phyloP scores from a whole-genome alignment of 2,888 invertebrate genomes.

The Corbicula japonica region DNA sequence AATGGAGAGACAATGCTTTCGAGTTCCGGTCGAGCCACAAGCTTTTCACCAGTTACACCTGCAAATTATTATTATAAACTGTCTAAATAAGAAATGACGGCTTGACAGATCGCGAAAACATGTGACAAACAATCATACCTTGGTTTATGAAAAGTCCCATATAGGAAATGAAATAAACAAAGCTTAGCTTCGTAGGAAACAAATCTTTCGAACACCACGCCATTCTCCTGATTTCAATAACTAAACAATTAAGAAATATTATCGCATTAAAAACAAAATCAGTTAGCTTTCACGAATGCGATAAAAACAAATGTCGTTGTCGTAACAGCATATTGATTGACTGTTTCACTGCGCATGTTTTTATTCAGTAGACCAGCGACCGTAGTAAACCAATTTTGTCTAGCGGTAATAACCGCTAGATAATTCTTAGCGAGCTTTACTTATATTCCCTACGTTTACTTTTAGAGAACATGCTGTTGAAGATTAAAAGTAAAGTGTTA shows the following conservation, averaged over 20 bases:
- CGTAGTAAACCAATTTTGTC: too few species aligned
- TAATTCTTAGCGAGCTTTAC: too few species aligned
- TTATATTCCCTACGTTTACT: too few species aligned
- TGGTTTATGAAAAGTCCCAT: slow-evolving; percentile 96
- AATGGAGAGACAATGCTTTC: too few species aligned
- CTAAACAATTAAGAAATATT: not conserved
- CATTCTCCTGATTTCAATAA: slow-evolving; percentile 19
- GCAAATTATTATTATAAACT: too few species aligned
- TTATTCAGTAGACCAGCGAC: too few species aligned
- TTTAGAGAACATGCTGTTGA: too few species aligned
- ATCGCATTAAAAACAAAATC: not conserved
- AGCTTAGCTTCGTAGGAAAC: slow-evolving; percentile 94
- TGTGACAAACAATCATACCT: slow-evolving; percentile 89
- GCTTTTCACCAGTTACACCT: too few species aligned
- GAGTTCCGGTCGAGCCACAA: too few species aligned
- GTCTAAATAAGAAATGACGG: too few species aligned
- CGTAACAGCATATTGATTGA: not conserved
- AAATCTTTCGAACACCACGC: slow-evolving; percentile 88
- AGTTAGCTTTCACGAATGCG: not conserved
- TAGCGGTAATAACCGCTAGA: too few species aligned
- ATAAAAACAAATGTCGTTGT: not conserved
- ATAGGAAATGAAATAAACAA: slow-evolving; percentile 93
- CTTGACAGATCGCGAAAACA: slow-evolving; percentile 39
- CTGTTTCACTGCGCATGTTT: not conserved
- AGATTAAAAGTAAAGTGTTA: too few species aligned